Conservation (phyloP, 1,140 invertebrate species). For the Mesaphorura yosii region DNA sequence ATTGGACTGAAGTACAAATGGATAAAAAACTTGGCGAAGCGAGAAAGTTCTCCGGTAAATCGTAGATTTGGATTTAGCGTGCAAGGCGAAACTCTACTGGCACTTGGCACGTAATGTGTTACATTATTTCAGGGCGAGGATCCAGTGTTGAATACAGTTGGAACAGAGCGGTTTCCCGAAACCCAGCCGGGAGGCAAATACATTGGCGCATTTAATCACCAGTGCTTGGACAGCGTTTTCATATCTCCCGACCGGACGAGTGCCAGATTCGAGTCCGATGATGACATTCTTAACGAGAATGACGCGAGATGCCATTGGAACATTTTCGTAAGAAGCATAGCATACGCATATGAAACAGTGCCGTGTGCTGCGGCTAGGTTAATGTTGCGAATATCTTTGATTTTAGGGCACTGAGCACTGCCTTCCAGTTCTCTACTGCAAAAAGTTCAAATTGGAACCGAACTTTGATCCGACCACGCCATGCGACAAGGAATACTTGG, state of each 20-base stretch:
- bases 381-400: neutral
- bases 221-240: constrained; percentile 15
- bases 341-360: too few species aligned
- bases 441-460: constrained; percentile 16
- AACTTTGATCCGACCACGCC: neutral
- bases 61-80: too few species aligned
- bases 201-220: constrained; percentile 8
- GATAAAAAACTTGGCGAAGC: too few species aligned
- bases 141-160: too few species aligned
- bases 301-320: constrained; percentile 22
- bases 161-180: too few species aligned
- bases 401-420: constrained; percentile 24
- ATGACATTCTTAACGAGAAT: neutral
- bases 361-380: neutral
- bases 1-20: too few species aligned
- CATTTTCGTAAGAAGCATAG: constrained; percentile 22
- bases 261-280: constrained; percentile 11
- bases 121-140: too few species aligned
- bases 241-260: constrained; percentile 6
- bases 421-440: constrained; percentile 17
- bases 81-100: too few species aligned
- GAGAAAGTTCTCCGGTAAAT: too few species aligned
- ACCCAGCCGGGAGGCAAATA: constrained; percentile 13
- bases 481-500: constrained; percentile 7
- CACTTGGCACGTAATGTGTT: too few species aligned